Conservation (phyloP, 92 coral and sea anemone genomes). For the Anthopleura xanthogrammica region DNA sequence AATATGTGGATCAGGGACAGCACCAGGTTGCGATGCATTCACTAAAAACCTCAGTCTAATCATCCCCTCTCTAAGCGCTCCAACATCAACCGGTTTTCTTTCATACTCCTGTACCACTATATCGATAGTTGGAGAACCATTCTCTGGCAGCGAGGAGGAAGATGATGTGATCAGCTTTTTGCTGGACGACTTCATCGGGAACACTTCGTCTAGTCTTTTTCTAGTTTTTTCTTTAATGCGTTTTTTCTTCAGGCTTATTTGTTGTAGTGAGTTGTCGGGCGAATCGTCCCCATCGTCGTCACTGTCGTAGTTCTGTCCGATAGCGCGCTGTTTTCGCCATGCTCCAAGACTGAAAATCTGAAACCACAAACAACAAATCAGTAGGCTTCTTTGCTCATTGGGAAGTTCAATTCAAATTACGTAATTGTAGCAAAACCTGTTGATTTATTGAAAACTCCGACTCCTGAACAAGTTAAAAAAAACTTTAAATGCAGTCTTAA, state of each 20-base stretch:
- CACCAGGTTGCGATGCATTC: conserved; percentile 88
- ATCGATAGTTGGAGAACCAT: conserved; percentile 61
- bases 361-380: not conserved
- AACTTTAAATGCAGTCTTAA: too few relatives aligned
- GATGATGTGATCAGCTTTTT: conserved; percentile 34
- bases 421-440: too few relatives aligned
- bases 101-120: conserved; percentile 79
- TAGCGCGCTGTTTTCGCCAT: conserved; percentile 70
- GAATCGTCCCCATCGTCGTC: conserved; percentile 60
- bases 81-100: conserved; percentile 82
- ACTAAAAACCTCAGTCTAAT: conserved; percentile 78
- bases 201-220: conserved; percentile 81
- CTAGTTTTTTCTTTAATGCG: conserved; percentile 72
- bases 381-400: not conserved
- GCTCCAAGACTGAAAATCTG: conserved; percentile 80
- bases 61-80: conserved; percentile 84
- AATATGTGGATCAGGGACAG: conserved; percentile 92
- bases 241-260: conserved; percentile 66
- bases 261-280: conserved; percentile 31
- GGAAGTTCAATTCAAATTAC: too few relatives aligned
- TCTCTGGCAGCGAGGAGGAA: conserved; percentile 37
- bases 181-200: conserved; percentile 41
- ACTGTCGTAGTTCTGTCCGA: conserved; percentile 68
- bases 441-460: too few relatives aligned
- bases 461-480: too few relatives aligned